These are phyloP conservation scores for Conistra vaccinii DNA, from an alignment of 2,888 invertebrate species.

Conservation along the genomic window DNA sequence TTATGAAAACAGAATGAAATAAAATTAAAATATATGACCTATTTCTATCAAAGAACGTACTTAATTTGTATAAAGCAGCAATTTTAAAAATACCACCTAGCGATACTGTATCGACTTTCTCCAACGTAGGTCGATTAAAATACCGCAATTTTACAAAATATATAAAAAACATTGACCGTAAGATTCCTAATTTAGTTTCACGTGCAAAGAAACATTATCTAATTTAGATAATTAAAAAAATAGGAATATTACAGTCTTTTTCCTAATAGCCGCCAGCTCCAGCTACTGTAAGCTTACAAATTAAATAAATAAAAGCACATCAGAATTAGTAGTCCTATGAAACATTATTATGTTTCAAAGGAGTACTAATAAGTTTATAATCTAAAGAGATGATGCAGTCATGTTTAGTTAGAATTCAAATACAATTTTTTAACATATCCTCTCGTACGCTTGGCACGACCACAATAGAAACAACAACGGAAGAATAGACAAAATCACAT, in stretches of 20 bases:
- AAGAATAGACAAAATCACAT: no score
- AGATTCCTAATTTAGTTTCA: constrained; percentile 49
- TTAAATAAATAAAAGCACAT: constrained; percentile 62
- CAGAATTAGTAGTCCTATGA: constrained; percentile 47
- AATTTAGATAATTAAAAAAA: constrained; percentile 41
- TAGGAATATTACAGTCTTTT: constrained; percentile 49
- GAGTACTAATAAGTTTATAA: constrained; percentile 44
- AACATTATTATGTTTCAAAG: constrained; percentile 44
- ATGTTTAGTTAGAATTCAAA: constrained; percentile 48
- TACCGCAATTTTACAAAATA: constrained; percentile 36
- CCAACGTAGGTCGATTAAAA: constrained; percentile 20
- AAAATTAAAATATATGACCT: constrained; percentile 38
- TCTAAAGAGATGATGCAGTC: constrained; percentile 55
- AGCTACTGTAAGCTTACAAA: constrained; percentile 45
- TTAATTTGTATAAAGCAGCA: constrained; percentile 26
- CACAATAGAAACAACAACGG: no score
- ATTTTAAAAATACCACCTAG: constrained; percentile 29
- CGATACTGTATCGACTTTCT: constrained; percentile 17
- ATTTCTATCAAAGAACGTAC: constrained; percentile 44
- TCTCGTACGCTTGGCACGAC: not conserved
- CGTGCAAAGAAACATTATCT: constrained; percentile 29
- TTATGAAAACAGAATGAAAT: constrained; percentile 45
- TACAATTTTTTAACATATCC: constrained; percentile 10
- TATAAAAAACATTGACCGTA: constrained; percentile 31
- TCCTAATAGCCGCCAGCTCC: constrained; percentile 46